Percentiles rank a stretch among this genome's conserved stretches.
Evolutionary conservation across 2,113 vertebrate genomes (phyloP).

Genomic region (Osmerus eperlanus): DNA sequence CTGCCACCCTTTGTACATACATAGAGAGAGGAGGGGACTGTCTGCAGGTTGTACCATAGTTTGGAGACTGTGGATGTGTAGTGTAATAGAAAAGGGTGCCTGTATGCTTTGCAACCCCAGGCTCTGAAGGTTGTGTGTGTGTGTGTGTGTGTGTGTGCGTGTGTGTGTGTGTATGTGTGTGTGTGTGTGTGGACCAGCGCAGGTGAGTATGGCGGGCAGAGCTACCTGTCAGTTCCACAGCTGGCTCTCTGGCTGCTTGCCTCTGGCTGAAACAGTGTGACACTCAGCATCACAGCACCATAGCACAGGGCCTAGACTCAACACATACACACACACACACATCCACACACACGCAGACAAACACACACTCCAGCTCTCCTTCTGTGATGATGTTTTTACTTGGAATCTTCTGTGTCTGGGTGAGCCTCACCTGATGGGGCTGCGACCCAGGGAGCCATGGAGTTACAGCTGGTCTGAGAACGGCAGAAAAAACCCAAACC

Average conservation of each 20-base stretch:
- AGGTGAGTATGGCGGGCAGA: conserved; percentile 63
- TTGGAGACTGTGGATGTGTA: conserved; percentile 29
- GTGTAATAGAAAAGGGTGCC: background rate
- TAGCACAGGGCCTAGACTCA: conserved; percentile 58
- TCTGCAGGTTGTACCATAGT: conserved; percentile 66
- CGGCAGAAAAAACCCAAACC: conserved; percentile 2
- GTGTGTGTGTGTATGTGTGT: conserved; percentile 26
- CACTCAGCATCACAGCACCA: conserved; percentile 67
- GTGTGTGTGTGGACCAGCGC: conserved; percentile 49
- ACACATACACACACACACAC: conserved; percentile 55
- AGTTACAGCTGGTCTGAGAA: conserved; percentile 51
- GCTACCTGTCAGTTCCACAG: conserved; percentile 72
- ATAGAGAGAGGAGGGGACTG: conserved; percentile 58
- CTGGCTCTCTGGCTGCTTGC: conserved; percentile 69
- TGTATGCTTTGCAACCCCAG: background rate
- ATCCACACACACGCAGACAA: background rate
- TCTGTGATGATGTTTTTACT: too few species aligned
- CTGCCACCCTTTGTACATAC: conserved; percentile 56
- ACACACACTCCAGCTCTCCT: background rate
- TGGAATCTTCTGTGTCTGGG: too few species aligned
- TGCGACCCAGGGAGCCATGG: background rate
- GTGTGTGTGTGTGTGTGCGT: conserved; percentile 29
- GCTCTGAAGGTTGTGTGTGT: conserved; percentile 2
- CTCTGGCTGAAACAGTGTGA: conserved; percentile 65
- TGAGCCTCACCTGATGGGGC: background rate